Conservation (phyloP, 2,888 invertebrate species). For the Caenorhabditis zanzibari region DNA sequence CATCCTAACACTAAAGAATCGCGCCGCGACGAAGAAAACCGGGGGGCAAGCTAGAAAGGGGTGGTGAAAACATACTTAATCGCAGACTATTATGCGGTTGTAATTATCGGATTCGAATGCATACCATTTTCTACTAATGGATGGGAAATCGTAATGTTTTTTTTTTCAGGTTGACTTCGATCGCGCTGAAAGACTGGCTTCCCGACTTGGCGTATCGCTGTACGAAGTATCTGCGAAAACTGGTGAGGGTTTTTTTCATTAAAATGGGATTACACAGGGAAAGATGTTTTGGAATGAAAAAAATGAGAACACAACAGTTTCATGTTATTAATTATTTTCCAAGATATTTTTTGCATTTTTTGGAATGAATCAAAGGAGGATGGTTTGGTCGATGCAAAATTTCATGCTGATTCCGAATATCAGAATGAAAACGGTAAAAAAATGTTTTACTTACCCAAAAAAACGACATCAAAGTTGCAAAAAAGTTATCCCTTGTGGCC, state of each 20-base stretch:
- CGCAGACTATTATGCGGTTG: constrained; percentile 56
- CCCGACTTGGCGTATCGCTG: constrained; percentile 82
- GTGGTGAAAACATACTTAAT: constrained; percentile 50
- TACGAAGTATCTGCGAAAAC: constrained; percentile 84
- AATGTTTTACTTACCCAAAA: no score
- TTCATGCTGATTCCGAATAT: no score
- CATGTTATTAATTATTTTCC: no score
- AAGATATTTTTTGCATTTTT: no score
- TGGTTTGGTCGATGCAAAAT: no score
- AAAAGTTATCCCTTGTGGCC: no score
- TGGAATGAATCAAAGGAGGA: no score
- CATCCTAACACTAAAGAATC: constrained; percentile 33
- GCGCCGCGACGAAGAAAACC: constrained; percentile 7
- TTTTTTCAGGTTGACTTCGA: constrained; percentile 81
- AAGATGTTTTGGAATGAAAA: neutral
- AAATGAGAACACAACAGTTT: no score
- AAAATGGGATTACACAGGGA: neutral
- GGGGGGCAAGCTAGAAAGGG: constrained; percentile 2
- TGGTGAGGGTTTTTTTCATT: constrained; percentile 65
- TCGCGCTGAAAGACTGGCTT: constrained; percentile 81
- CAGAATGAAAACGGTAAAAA: no score
- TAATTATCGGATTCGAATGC: constrained; percentile 64
- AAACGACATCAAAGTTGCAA: no score
- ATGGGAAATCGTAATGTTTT: constrained; percentile 7
- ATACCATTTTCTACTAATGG: constrained; percentile 36